Conservation (phyloP, 2,113 vertebrate species). For the Copsychus sechellarum region DNA sequence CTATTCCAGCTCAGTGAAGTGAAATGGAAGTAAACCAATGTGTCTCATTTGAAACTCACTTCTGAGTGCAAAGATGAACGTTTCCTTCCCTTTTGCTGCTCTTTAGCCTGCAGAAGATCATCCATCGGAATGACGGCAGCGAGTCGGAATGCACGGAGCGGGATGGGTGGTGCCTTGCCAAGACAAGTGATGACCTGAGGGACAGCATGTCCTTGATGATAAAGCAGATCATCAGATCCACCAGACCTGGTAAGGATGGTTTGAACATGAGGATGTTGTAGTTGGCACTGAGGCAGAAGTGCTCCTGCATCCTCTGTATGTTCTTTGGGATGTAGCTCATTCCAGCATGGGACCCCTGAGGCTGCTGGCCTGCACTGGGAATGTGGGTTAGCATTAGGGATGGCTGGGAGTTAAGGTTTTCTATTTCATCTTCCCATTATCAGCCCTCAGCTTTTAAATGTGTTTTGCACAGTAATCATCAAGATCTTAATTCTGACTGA, state of each 20-base stretch:
- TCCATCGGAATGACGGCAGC: slow-evolving; percentile 76
- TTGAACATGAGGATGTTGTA: neutral
- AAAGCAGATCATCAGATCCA: slow-evolving; percentile 82
- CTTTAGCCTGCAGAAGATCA: slow-evolving; percentile 82
- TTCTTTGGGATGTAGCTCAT: neutral
- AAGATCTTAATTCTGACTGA: neutral
- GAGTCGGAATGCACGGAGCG: slow-evolving; percentile 86
- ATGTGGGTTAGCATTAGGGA: neutral
- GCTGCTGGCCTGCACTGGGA: neutral
- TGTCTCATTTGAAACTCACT: neutral
- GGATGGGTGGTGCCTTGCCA: slow-evolving; percentile 91
- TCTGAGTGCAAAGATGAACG: neutral
- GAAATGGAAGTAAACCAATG: neutral
- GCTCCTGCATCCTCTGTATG: neutral
- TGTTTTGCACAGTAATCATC: neutral
- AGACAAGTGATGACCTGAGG: slow-evolving; percentile 87
- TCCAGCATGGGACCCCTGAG: neutral
- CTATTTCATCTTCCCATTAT: neutral
- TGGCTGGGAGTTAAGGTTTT: neutral
- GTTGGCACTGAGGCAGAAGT: neutral
- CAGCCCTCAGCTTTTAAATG: neutral
- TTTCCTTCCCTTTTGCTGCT: neutral
- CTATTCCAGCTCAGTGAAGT: neutral
- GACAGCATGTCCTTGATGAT: slow-evolving; percentile 91
- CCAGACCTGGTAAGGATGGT: slow-evolving; percentile 75